Conservation (phyloP, 2,797 vertebrate genomes). For the Sebastes dallii region DNA sequence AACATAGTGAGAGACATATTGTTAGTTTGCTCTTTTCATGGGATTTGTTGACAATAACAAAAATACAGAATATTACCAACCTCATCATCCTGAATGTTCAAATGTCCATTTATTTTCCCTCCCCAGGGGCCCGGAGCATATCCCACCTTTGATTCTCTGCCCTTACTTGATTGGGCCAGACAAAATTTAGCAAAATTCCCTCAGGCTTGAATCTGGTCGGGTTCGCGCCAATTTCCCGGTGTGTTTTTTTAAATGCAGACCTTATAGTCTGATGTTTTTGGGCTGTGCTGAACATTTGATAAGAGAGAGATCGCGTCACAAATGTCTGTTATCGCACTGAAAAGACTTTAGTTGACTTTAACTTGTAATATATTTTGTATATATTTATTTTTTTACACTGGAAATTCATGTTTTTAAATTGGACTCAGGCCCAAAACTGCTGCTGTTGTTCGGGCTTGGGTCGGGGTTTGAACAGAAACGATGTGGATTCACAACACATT, state of each 20-base stretch:
- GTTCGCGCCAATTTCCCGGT: not conserved
- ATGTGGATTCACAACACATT: not conserved
- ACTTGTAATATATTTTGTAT: too few species aligned
- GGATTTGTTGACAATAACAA: not conserved
- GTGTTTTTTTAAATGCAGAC: not conserved
- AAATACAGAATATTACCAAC: not conserved
- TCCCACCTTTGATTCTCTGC: not conserved
- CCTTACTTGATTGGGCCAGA: too few species aligned
- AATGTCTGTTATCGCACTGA: too few species aligned
- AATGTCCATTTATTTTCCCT: not conserved
- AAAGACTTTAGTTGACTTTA: too few species aligned
- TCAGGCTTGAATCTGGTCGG: not conserved
- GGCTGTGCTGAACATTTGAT: not conserved
- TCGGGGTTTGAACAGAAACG: too few species aligned
- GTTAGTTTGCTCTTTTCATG: not conserved
- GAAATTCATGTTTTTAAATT: too few species aligned
- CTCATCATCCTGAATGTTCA: not conserved
- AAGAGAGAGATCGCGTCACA: not conserved
- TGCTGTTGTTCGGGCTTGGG: too few species aligned
- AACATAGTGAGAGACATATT: not conserved
- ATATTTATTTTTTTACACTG: too few species aligned
- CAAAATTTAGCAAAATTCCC: rapidly evolving
- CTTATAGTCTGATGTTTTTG: not conserved
- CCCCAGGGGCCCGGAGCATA: not conserved
- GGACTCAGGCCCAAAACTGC: too few species aligned